Base-by-base conservation (phyloP, 2,797 vertebrate species). In the Paratrypauchen microcephalus region DNA sequence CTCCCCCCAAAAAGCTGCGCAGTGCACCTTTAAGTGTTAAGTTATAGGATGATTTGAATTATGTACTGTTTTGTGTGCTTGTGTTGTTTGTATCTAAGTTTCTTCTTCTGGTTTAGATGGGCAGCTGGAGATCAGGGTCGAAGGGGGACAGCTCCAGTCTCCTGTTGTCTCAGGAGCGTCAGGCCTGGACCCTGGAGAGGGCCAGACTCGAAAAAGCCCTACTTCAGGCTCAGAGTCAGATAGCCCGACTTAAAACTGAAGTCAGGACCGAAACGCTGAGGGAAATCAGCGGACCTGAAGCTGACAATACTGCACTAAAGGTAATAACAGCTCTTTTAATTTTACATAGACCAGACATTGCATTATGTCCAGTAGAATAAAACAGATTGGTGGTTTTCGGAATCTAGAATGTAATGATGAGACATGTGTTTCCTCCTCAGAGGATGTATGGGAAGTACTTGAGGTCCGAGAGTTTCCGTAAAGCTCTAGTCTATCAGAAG, bases 401-500 rank as follows among this genome's bases (percentile, higher is more conserved):
- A 36, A 8, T 36, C 32, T 32, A 36, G 32, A 36, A 36, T 9
- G 32, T 36, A 9, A 9, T 9, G 8, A 2, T 36, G 7, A 9
- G 7, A 36, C 2, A 36, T 7, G 30, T 32, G 21, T 18, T 30
- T 24, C 26, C 11, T 57, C 12, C 84, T 1, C 76, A 99, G 98
- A 96, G 95, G 84, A 93, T 98, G 84, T 99, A 99, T 59, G 95
- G 96, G 50, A 96, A 94, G 82, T 99, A 97, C 80, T 88, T 99
- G 73, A 93, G 96, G 45, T 94, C 98, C 2, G 97, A 99, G 86
- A 97, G 97, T 82, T 99, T 98, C 83, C 93, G 97, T 70, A 99
- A 99, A 86, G 96, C 98, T 8, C 95, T 99, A 47, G 92, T 99
- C 82, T 99, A 99, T 86, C 98, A 99, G 93, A 99, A 99, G 81